These are phyloP conservation scores for Listronotus bonariensis DNA, from an alignment of 1,140 invertebrate genomes.

Conservation along the genomic window DNA sequence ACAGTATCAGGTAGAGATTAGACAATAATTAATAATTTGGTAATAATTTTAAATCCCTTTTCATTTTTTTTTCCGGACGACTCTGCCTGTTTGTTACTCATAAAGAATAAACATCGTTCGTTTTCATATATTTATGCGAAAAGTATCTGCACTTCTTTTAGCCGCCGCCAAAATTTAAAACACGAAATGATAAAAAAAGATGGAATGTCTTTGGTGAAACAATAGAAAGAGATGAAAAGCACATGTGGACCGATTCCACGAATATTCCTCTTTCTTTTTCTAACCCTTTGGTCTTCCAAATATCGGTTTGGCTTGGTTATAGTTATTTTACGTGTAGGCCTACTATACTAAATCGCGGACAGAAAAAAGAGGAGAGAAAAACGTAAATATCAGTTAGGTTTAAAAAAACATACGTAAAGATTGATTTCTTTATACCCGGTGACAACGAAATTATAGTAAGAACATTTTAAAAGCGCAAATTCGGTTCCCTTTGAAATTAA, in stretches of 20 bases:
- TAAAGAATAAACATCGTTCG: slow-evolving; percentile 2
- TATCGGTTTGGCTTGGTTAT: slow-evolving; percentile 3
- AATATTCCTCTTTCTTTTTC: slow-evolving; percentile 5
- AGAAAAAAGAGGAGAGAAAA: not conserved
- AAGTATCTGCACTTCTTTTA: not conserved
- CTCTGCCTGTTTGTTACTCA: not conserved
- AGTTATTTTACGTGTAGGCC: slow-evolving; percentile 1
- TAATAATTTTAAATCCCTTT: too few relatives aligned
- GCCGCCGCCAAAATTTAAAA: not conserved
- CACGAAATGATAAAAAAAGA: not conserved
- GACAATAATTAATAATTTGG: too few relatives aligned
- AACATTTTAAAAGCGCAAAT: too few relatives aligned
- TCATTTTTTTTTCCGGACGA: too few relatives aligned
- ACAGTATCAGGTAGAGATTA: too few relatives aligned
- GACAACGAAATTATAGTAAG: too few relatives aligned
- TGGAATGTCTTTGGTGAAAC: not conserved
- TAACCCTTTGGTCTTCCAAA: slow-evolving; percentile 6
- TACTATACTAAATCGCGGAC: not conserved
- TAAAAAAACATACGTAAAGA: too few relatives aligned
- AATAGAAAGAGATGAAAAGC: too few relatives aligned
- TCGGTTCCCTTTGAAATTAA: too few relatives aligned
- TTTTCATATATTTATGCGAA: slow-evolving; percentile 5
- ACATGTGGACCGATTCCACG: not conserved
- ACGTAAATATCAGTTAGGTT: too few relatives aligned
- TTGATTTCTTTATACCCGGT: too few relatives aligned